These are phyloP conservation scores for Agonum fuliginosum DNA, from an alignment of 2,888 invertebrate genomes.

Conservation along the genomic window DNA sequence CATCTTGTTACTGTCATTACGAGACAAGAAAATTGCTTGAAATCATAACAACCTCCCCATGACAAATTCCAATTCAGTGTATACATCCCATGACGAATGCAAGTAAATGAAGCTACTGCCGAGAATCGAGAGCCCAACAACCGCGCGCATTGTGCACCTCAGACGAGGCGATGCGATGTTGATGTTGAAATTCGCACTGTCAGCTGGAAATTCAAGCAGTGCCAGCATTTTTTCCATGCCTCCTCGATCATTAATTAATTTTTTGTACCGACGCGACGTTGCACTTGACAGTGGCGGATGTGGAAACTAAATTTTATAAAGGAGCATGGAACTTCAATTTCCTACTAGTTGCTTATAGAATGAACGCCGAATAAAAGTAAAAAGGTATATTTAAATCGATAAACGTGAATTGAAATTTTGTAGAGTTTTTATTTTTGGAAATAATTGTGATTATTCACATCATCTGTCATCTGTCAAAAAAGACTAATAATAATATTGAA, in stretches of 20 bases:
- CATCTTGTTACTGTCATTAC: neutral
- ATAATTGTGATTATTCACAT: too few relatives aligned
- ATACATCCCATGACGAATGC: constrained; percentile 23
- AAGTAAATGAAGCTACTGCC: constrained; percentile 1
- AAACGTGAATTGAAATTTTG: too few relatives aligned
- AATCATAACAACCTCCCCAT: neutral
- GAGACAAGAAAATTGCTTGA: neutral
- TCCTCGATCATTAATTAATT: constrained; percentile 35
- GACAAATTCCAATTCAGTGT: constrained; percentile 19
- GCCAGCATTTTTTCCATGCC: constrained; percentile 5
- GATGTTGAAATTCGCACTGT: constrained; percentile 5
- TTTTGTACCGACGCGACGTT: neutral
- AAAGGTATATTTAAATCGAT: too few relatives aligned
- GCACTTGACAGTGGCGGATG: neutral
- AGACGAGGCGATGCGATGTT: too few relatives aligned
- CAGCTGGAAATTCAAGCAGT: neutral
- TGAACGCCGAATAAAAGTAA: too few relatives aligned
- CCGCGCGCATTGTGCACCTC: neutral
- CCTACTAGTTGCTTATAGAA: too few relatives aligned
- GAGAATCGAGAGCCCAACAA: neutral
- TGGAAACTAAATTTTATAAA: too few relatives aligned
- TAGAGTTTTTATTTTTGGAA: too few relatives aligned
- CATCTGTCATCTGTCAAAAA: too few relatives aligned
- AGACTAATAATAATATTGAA: too few relatives aligned
- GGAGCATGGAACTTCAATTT: too few relatives aligned